Evolutionary conservation across 1,140 invertebrate genomes (phyloP).

Genomic region (Aphis craccivora): DNA sequence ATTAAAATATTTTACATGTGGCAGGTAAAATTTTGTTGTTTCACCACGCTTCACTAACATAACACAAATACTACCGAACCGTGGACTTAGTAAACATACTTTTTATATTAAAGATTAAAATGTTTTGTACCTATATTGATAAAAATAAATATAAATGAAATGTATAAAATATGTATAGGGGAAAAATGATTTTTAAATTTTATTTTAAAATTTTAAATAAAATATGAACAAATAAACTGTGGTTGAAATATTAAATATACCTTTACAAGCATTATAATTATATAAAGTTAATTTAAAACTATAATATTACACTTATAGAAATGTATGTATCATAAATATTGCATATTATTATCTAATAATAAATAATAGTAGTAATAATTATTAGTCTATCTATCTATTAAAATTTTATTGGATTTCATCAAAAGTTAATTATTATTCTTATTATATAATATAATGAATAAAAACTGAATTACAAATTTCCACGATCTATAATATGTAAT

Average conservation of each 20-base stretch:
- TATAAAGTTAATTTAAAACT: neutral
- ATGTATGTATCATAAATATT: neutral
- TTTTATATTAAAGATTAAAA: neutral
- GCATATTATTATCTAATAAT: no score
- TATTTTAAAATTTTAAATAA: neutral
- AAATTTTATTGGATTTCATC: no score
- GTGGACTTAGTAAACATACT: no score
- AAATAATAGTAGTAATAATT: no score
- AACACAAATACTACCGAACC: neutral
- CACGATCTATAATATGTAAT: no score
- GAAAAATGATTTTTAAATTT: neutral
- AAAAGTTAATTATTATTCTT: no score
- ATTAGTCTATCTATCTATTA: no score
- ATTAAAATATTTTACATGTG: neutral
- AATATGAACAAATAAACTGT: neutral
- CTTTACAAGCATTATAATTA: neutral
- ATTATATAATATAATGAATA: no score
- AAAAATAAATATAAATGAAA: neutral
- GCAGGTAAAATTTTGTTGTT: neutral
- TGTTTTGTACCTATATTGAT: neutral
- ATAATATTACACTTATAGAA: neutral
- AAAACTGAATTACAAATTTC: no score
- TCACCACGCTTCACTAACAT: neutral
- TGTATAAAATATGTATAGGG: neutral
- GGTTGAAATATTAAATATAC: neutral